phyloP scores from a whole-genome alignment of 2,888 invertebrate genomes.

The Druceiella hillmani region DNA sequence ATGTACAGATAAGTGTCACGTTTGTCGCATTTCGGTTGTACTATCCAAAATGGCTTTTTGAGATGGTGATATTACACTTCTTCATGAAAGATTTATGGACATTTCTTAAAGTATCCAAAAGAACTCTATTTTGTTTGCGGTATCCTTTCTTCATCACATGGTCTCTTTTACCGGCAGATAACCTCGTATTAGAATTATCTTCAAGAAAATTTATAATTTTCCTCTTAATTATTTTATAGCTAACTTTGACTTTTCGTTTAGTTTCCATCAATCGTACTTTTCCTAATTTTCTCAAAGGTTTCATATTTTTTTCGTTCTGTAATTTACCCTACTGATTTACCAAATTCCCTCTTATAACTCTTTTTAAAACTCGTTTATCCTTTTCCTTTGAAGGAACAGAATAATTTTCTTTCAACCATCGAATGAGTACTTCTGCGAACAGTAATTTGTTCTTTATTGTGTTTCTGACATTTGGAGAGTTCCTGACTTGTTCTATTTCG shows the following conservation, averaged over 20 bases:
- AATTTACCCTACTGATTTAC: conserved; percentile 14
- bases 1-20: no score
- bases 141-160: conserved; percentile 12
- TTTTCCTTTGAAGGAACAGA: conserved; percentile 13
- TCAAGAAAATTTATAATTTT: conserved; percentile 16
- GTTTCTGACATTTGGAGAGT: conserved; percentile 14
- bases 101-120: conserved; percentile 12
- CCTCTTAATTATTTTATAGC: conserved; percentile 12
- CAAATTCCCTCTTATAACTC: no score
- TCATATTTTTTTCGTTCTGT: conserved; percentile 20
- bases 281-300: conserved; percentile 17
- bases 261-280: conserved; percentile 12
- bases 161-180: conserved; percentile 17
- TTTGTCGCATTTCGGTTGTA: no score
- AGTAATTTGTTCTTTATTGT: conserved; percentile 18
- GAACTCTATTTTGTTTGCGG: conserved; percentile 14
- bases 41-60: no score
- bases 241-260: conserved; percentile 7
- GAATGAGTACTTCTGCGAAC: conserved; percentile 16
- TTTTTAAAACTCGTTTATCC: no score
- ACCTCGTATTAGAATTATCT: conserved; percentile 19
- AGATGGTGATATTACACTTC: no score
- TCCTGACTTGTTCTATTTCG: conserved; percentile 13
- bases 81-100: no score
- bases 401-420: conserved; percentile 18